Percentiles rank a stretch among this genome's conserved stretches.
phyloP scores from a whole-genome alignment of 1,140 invertebrate species.

The Bombyx mandarina region DNA sequence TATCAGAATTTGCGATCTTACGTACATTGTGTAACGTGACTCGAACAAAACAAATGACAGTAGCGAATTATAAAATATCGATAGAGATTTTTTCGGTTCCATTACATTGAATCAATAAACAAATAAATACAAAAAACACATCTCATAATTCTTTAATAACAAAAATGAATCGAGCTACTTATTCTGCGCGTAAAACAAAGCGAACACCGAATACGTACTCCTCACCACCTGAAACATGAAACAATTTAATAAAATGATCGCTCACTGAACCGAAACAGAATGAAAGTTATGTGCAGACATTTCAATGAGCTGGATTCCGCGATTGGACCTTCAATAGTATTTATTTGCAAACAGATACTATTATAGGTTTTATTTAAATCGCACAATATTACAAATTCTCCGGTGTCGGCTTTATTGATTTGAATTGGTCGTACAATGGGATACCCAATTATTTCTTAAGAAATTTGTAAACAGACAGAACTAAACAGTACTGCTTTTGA shows the following conservation, averaged over 20 bases:
- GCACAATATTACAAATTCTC: not conserved
- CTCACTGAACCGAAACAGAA: constrained; percentile 9
- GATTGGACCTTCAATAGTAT: not conserved
- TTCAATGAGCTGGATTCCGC: constrained; percentile 2
- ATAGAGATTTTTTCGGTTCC: too few species aligned
- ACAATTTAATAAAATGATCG: constrained; percentile 12
- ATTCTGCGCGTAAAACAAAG: constrained; percentile 43
- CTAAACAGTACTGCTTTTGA: not conserved
- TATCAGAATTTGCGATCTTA: not conserved
- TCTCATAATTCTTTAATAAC: too few species aligned
- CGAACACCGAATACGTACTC: constrained; percentile 46
- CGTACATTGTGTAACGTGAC: not conserved
- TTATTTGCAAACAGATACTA: not conserved
- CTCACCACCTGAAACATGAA: constrained; percentile 36
- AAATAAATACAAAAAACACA: too few species aligned
- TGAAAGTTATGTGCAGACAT: constrained; percentile 4
- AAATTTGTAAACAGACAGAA: not conserved
- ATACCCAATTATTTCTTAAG: not conserved
- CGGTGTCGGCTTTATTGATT: not conserved
- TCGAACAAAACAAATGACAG: not conserved
- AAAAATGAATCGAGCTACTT: constrained; percentile 8
- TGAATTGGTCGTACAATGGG: not conserved
- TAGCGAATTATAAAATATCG: too few species aligned
- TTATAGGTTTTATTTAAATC: not conserved
- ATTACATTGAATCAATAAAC: too few species aligned